Base-by-base conservation (phyloP, 2,888 invertebrate species). In the Meliscaeva auricollis region DNA sequence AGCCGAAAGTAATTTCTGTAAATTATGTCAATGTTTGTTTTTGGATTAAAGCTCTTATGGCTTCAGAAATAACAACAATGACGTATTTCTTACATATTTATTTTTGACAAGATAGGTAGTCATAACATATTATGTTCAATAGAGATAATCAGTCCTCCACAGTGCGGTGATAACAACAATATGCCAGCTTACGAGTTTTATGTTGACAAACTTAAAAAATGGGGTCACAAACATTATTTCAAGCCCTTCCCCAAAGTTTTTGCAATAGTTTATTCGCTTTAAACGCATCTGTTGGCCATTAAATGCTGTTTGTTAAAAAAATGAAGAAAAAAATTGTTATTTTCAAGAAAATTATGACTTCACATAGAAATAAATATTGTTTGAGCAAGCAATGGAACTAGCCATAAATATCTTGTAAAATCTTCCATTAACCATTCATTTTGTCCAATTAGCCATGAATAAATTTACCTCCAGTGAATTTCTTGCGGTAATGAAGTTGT, bases 371-470 rank as follows among this genome's bases (percentile, higher is more conserved):
- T n/a, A n/a, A n/a, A n/a, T n/a, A n/a, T n/a, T n/a, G n/a, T n/a
- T n/a, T n/a, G n/a, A n/a, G n/a, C n/a, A n/a, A n/a, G n/a, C n/a
- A 26, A 26, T 26, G 26, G 26, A 26, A 26, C 26, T 26, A 26
- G 26, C 26, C 26, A 26, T 26, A 26, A 26, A 26, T 44, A 44
- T 46, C 58, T 38, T 41, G 38, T 41, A 22, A 11, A 44, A 30
- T 62, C 62, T 62, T 44, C 7, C 11, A 68, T 62, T 60, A 26
- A 48, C 66, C 46, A 56, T 62, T 54, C 62, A 83, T 73, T 74
- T 69, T 73, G 62, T 62, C 69, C 78, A 83, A 83, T 78, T 83
- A 83, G 69, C 78, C 68, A 56, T 69, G 62, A 46, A 83, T 78
- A 68, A 62, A 60, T 56, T 41, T 50, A 32, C 60, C 69, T 52